These are phyloP conservation scores for Drosophila nannoptera DNA, from an alignment of 1,140 invertebrate genomes.

Conservation along the genomic window DNA sequence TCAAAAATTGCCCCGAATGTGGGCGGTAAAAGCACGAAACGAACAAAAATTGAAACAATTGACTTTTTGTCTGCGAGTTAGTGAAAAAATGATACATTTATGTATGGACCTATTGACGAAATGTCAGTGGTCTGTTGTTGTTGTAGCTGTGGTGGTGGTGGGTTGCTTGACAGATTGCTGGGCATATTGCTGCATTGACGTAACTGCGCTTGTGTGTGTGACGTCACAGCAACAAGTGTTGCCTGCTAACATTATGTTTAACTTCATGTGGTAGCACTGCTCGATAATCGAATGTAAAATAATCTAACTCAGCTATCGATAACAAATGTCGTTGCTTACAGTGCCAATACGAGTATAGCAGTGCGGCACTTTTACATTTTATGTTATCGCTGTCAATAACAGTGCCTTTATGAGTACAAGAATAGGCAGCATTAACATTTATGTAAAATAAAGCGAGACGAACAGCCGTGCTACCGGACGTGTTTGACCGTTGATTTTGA, in stretches of 20 bases:
- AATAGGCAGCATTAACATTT: slow-evolving; percentile 23
- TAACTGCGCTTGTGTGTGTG: slow-evolving; percentile 54
- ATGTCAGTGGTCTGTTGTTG: slow-evolving; percentile 53
- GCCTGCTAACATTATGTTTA: slow-evolving; percentile 10
- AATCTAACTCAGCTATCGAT: slow-evolving; percentile 1
- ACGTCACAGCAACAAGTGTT: slow-evolving; percentile 69
- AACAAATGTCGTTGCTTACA: background rate
- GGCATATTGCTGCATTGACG: slow-evolving; percentile 73
- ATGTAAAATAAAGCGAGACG: slow-evolving; percentile 42
- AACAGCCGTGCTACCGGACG: slow-evolving; percentile 52
- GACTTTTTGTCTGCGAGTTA: slow-evolving; percentile 5
- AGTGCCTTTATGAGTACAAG: slow-evolving; percentile 18
- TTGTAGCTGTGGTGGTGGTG: slow-evolving; percentile 60
- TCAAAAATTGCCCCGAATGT: slow-evolving; percentile 6
- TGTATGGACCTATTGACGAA: slow-evolving; percentile 67
- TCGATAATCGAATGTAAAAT: slow-evolving; percentile 15
- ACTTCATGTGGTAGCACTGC: slow-evolving; percentile 41
- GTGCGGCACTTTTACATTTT: background rate
- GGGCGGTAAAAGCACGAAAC: slow-evolving; percentile 13
- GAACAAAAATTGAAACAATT: background rate
- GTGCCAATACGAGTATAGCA: slow-evolving; percentile 17
- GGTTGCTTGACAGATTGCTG: slow-evolving; percentile 71
- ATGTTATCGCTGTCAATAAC: slow-evolving; percentile 2
- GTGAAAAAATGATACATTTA: slow-evolving; percentile 42
- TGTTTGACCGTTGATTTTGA: slow-evolving; percentile 69